These are phyloP conservation scores for Eristalis intricaria DNA, from an alignment of 2,888 invertebrate species.

Conservation along the genomic window DNA sequence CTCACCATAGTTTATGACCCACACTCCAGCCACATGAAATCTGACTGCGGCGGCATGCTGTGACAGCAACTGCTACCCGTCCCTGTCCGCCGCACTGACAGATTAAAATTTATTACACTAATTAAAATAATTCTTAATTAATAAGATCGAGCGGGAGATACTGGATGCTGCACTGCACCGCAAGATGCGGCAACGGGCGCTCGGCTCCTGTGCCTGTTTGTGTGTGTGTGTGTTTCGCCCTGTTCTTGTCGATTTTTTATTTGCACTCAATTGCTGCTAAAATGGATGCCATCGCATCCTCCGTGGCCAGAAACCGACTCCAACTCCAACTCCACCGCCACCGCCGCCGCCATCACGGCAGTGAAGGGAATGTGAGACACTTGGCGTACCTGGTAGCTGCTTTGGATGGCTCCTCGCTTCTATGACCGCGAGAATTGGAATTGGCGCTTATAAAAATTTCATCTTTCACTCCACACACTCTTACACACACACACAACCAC, in stretches of 20 bases:
- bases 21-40: constrained; percentile 53
- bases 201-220: constrained; percentile 18
- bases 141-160: constrained; percentile 77
- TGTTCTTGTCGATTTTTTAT: background rate
- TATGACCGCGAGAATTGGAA: constrained; percentile 51
- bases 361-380: constrained; percentile 6
- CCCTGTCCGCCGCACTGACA: constrained; percentile 46
- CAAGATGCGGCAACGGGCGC: constrained; percentile 33
- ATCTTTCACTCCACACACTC: constrained; percentile 40
- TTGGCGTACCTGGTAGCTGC: constrained; percentile 39
- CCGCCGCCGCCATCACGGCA: background rate
- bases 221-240: constrained; percentile 12
- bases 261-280: constrained; percentile 55
- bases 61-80: background rate
- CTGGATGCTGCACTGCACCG: constrained; percentile 14
- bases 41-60: constrained; percentile 61
- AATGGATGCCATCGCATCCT: constrained; percentile 27
- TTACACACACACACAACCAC: background rate
- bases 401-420: constrained; percentile 10
- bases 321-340: too few species aligned
- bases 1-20: constrained; percentile 67
- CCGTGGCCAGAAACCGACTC: background rate
- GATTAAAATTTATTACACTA: constrained; percentile 80
- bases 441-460: constrained; percentile 54
- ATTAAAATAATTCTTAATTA: constrained; percentile 82